Base-by-base conservation (phyloP, 1,140 invertebrate genomes). In the Drosophila malerkotliana region DNA sequence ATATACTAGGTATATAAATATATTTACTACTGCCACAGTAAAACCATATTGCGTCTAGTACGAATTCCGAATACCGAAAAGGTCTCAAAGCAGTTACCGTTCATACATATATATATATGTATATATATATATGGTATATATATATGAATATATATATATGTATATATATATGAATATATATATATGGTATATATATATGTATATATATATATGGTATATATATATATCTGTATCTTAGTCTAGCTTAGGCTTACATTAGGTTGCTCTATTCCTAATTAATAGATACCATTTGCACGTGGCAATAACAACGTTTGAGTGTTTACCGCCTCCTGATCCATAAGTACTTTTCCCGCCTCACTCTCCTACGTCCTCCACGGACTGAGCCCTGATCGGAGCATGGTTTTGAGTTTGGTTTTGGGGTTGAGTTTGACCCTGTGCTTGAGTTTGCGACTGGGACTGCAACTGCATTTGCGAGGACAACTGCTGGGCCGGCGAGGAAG, bases 201-300 rank as follows among this genome's bases (percentile, higher is more conserved):
- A n/a, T n/a, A n/a, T 41, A 53, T 57, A 56, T 49, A 53, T 63
- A 54, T 63, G 37, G 30, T 63, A 58, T 63, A 41, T 49, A 69
- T 68, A 37, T 37, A 15, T 59, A 59, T 73, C 37, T 83, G 49
- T 51, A 30, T 64, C 63, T 41, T 72, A 81, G 18, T 58, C 62
- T 77, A 80, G 51, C 48, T 64, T 77, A 80, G 48, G 41, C 60
- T 58, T 62, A 61, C 48, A 34, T 77, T 68, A 51, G 60, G 56
- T 44, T 52, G 58, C 48, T 72, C 30, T 47, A 44, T 67, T 60
- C 41, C 72, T 60, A 66, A 51, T 63, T 84, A 85, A 80, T 83
- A 83, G 80, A 85, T 79, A 82, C 79, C 79, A 67, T 83, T 83
- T 80, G 81, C 81, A 64, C 66, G 37, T 76, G 72, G 59, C 59